Evolutionary conservation across 92 coral and sea anemone species (phyloP), one percentile per base, ranked within the genome.

Genomic region (Diadumene lineata): DNA sequence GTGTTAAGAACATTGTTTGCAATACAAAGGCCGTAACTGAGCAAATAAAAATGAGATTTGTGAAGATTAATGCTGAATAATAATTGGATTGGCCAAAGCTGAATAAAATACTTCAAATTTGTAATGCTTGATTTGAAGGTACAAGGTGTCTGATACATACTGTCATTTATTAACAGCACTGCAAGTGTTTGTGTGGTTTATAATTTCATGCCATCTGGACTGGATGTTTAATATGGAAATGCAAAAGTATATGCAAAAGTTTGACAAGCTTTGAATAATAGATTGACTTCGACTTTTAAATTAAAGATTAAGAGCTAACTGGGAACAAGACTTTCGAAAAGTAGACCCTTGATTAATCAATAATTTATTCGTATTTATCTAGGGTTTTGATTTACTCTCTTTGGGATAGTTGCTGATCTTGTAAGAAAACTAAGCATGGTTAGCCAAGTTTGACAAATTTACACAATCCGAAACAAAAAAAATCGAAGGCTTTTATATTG

Each of bases 391-490:
- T n/a, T n/a, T n/a, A n/a, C n/a, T n/a, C n/a, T n/a, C n/a, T n/a
- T n/a, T n/a, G n/a, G n/a, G n/a, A n/a, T 58, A 31, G 29, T 22
- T 23, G 25, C 31, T 58, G 26, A 58, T 58, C 64, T 16, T 58
- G 6, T 58, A 58, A 2, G 60, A 23, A 53, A 22, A 11, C 25
- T 4, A 8, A 16, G 64, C 28, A 25, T 58, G 64, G 64, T 58
- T 58, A 58, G 26, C 64, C 64, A 58, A 58, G 64, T 18, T 58
- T 58, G 64, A 6, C 31, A 21, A 25, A 18, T n/a, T 58, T 15
- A n/a, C 15, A 29, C 64, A 58, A 58, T 58, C 64, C 22, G 7
- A n/a, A 25, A 58, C 64, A 58, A 23, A 26, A 7, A 58, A 22
- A 22, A 58, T 38, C 48, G 48, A 38, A 38, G 13, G 13, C 48